Evolutionary conservation across 2,113 vertebrate species (phyloP), one percentile per base, ranked within the genome.

Genomic region (Oryzias celebensis): DNA sequence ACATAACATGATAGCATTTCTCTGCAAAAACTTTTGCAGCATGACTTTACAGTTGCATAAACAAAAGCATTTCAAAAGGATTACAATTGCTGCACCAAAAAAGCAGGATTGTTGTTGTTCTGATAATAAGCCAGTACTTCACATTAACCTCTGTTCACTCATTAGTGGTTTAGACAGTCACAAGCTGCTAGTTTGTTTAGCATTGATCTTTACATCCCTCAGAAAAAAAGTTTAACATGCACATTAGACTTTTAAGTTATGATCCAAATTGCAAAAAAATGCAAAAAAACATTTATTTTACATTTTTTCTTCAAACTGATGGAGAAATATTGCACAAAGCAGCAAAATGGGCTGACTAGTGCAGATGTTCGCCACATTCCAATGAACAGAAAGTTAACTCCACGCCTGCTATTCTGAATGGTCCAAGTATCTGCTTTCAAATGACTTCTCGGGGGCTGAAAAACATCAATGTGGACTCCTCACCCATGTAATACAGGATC

Each of bases 401-500:
- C 24, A 5, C 31, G 20, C 46, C 15, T 45, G 48, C 14, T 65
- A 55, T 47, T 56, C 41, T 51, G 5, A 68, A 28, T 65, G 47
- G 73, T 65, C 52, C 73, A 58, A 63, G 47, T 18, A 62, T 53
- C 59, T 56, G 26, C 59, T 77, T 60, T 68, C 31, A 51, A 46
- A 36, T 47, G 45, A 20, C 59, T 68, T 44, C 56, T 55, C 61
- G 65, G 44, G 62, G 52, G 47, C 43, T 10, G 41, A 58, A 66
- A 76, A 55, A 63, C 55, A 24, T 24, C 14, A 56, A 8, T 61
- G 22, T 63, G 20, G 24, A 65, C 50, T 47, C 80, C 76, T 80
- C 82, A 78, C 69, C 62, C 77, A 72, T 59, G 68, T 42, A 18
- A 10, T 43, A 62, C 76, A 68, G 67, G 74, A 65, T 85, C 81